Conservation (phyloP, 2,113 vertebrate species). For the Aldabrachelys gigantea region DNA sequence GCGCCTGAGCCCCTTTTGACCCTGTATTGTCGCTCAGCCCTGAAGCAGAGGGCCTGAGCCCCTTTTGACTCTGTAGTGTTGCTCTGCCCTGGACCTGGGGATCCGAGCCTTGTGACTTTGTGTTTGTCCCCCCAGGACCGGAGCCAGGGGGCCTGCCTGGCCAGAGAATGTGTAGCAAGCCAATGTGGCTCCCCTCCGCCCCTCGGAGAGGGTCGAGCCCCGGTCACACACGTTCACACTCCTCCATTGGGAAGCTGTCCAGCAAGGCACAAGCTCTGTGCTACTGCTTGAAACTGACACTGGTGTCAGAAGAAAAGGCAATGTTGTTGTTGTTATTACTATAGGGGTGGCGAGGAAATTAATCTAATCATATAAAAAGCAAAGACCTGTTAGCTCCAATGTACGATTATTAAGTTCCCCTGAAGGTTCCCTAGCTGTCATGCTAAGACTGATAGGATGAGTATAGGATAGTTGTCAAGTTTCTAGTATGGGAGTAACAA, state of each 20-base stretch:
- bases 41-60: too few species aligned
- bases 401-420: not conserved
- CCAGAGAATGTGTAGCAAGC: too few species aligned
- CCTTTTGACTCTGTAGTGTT: too few species aligned
- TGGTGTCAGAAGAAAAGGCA: not conserved
- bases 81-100: too few species aligned
- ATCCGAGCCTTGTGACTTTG: too few species aligned
- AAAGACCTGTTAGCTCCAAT: not conserved
- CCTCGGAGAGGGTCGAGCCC: too few species aligned
- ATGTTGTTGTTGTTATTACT: not conserved
- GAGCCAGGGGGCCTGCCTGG: too few species aligned
- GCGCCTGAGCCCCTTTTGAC: too few species aligned
- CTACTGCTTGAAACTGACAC: not conserved
- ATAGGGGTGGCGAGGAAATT: not conserved
- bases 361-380: not conserved
- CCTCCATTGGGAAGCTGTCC: not conserved
- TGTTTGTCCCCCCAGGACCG: too few species aligned
- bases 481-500: not conserved
- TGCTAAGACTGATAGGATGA: not conserved
- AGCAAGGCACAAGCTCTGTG: not conserved
- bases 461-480: not conserved
- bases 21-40: too few species aligned
- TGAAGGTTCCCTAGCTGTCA: not conserved
- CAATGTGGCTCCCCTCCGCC: too few species aligned
- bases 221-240: too few species aligned